Conservation (phyloP, 2,797 vertebrate species). For the Lateolabrax maculatus region DNA sequence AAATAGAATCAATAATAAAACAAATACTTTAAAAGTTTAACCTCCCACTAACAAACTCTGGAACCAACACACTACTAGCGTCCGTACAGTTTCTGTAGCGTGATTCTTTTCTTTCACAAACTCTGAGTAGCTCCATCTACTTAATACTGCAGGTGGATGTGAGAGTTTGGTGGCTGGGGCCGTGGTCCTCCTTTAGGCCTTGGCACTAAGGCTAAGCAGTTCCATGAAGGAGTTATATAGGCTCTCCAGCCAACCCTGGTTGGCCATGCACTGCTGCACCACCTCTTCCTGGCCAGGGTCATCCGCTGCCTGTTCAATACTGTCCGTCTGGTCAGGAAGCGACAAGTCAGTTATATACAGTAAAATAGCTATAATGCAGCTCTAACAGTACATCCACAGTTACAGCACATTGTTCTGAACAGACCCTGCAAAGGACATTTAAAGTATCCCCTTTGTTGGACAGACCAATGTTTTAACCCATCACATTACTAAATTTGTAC, state of each 20-base stretch:
- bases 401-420: neutral
- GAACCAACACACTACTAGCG: neutral
- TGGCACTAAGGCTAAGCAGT: slow-evolving; percentile 88
- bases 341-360: neutral
- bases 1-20: slow-evolving; percentile 50
- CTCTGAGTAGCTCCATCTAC: slow-evolving; percentile 24
- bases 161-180: slow-evolving; percentile 17
- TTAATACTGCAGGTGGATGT: slow-evolving; percentile 19
- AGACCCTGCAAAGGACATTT: neutral
- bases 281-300: slow-evolving; percentile 95
- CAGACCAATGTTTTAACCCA: too few relatives aligned
- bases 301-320: slow-evolving; percentile 90
- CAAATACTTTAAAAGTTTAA: slow-evolving; percentile 39
- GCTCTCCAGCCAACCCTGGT: slow-evolving; percentile 93
- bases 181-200: slow-evolving; percentile 66
- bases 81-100: slow-evolving; percentile 7
- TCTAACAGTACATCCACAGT: too few relatives aligned
- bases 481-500: too few relatives aligned
- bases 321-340: slow-evolving; percentile 86
- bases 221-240: slow-evolving; percentile 93
- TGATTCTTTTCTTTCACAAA: slow-evolving; percentile 36
- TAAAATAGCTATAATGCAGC: neutral
- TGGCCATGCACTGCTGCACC: slow-evolving; percentile 95
- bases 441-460: too few relatives aligned
- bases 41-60: slow-evolving; percentile 30